phyloP scores from a whole-genome alignment of 1,140 invertebrate species.

The Samia ricini region DNA sequence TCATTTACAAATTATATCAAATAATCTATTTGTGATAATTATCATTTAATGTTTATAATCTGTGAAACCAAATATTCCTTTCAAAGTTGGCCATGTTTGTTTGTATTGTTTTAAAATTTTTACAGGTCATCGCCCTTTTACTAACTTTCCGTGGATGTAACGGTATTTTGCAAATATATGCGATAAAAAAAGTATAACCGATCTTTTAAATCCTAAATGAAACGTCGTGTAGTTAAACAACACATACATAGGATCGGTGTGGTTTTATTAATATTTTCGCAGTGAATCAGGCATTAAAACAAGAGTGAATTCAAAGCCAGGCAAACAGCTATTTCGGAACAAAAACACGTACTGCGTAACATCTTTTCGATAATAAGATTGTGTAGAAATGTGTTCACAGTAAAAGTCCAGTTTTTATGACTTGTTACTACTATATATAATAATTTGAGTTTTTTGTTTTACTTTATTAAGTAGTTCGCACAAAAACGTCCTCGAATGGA shows the following conservation, averaged over 20 bases:
- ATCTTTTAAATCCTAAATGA: not conserved
- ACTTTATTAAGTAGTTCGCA: not conserved
- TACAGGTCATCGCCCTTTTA: not conserved
- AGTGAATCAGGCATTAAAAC: slow-evolving; percentile 20
- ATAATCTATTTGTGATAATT: too few relatives aligned
- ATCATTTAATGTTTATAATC: not conserved
- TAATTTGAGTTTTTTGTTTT: slow-evolving; percentile 5
- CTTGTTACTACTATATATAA: slow-evolving; percentile 4
- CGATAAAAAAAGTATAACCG: not conserved
- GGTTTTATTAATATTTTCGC: not conserved
- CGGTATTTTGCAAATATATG: not conserved
- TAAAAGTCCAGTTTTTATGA: slow-evolving; percentile 23
- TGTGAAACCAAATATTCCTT: not conserved
- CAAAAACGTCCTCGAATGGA: not conserved
- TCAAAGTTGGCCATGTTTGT: not conserved
- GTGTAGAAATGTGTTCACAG: slow-evolving; percentile 33
- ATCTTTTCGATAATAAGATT: slow-evolving; percentile 50
- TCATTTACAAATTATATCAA: too few relatives aligned
- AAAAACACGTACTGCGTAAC: slow-evolving; percentile 45
- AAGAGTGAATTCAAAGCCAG: slow-evolving; percentile 21
- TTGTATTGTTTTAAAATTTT: not conserved
- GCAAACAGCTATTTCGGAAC: slow-evolving; percentile 32
- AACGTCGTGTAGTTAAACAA: not conserved
- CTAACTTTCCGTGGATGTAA: not conserved
- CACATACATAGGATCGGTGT: not conserved